Percentiles rank a stretch among this genome's conserved stretches.
Evolutionary conservation across 2,888 invertebrate species (phyloP).

Genomic region (Drosophila fungiperda): DNA sequence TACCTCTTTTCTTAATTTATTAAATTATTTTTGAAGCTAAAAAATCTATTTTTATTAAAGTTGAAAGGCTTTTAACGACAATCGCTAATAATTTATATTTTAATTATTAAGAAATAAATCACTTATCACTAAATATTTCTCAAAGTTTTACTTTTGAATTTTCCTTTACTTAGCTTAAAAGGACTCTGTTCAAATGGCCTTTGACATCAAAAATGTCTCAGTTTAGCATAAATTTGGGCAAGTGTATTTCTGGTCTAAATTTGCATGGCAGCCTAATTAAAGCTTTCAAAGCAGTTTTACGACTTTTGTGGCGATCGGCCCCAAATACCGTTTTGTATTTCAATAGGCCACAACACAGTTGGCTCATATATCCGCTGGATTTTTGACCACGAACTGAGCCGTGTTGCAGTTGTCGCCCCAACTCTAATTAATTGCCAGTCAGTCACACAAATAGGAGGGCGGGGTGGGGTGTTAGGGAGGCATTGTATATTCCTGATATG

Average conservation of each 20-base stretch:
- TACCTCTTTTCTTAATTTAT: background rate
- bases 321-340: slow-evolving; percentile 73
- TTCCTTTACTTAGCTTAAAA: background rate
- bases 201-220: background rate
- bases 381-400: slow-evolving; percentile 13
- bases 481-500: slow-evolving; percentile 18
- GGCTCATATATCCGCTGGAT: slow-evolving; percentile 35
- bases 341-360: slow-evolving; percentile 56
- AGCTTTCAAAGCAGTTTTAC: slow-evolving; percentile 72
- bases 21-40: rapidly evolving
- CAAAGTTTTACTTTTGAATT: background rate
- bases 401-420: slow-evolving; percentile 33
- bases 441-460: background rate
- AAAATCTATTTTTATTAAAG: background rate
- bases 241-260: slow-evolving; percentile 52
- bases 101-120: background rate
- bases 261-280: slow-evolving; percentile 77
- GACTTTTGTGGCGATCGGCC: slow-evolving; percentile 58
- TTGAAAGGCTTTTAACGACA: background rate
- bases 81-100: background rate
- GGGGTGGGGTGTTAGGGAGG: background rate
- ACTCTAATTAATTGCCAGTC: slow-evolving; percentile 75
- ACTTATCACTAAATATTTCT: no score
- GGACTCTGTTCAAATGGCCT: background rate
- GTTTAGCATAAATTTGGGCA: background rate